phyloP scores from a whole-genome alignment of 2,113 vertebrate genomes.

The Callopanchax toddi region DNA sequence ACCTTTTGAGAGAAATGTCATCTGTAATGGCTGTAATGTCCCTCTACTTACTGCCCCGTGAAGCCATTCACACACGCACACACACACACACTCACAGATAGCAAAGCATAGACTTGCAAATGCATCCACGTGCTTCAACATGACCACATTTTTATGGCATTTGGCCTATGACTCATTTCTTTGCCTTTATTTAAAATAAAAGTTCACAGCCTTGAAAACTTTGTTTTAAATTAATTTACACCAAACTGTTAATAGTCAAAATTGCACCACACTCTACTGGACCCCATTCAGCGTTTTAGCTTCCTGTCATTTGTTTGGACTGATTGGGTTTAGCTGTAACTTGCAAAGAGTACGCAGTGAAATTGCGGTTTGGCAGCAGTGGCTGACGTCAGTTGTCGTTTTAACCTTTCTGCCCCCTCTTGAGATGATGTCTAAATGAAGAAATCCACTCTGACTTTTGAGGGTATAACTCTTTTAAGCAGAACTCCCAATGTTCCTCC shows the following conservation, averaged over 20 bases:
- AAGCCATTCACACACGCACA: slow-evolving; percentile 34
- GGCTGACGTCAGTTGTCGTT: slow-evolving; percentile 34
- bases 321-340: slow-evolving; percentile 13
- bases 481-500: slow-evolving; percentile 42
- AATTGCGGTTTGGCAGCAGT: neutral
- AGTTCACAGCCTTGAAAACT: slow-evolving; percentile 31
- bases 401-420: slow-evolving; percentile 23
- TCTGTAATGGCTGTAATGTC: slow-evolving; percentile 70
- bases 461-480: slow-evolving; percentile 45
- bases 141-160: slow-evolving; percentile 43
- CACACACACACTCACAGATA: slow-evolving; percentile 3
- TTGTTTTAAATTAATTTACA: slow-evolving; percentile 45
- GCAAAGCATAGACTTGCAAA: neutral
- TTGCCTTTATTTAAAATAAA: slow-evolving; percentile 39
- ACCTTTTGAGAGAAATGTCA: slow-evolving; percentile 75
- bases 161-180: slow-evolving; percentile 52
- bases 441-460: slow-evolving; percentile 40
- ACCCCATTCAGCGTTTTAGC: slow-evolving; percentile 31
- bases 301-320: slow-evolving; percentile 18
- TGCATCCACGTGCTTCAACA: slow-evolving; percentile 34
- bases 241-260: slow-evolving; percentile 34
- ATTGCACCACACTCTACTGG: slow-evolving; percentile 35
- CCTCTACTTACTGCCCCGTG: slow-evolving; percentile 55
- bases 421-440: slow-evolving; percentile 47
- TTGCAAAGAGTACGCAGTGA: neutral